phyloP scores from a whole-genome alignment of 1,140 invertebrate genomes.

The Platyura marginata region DNA sequence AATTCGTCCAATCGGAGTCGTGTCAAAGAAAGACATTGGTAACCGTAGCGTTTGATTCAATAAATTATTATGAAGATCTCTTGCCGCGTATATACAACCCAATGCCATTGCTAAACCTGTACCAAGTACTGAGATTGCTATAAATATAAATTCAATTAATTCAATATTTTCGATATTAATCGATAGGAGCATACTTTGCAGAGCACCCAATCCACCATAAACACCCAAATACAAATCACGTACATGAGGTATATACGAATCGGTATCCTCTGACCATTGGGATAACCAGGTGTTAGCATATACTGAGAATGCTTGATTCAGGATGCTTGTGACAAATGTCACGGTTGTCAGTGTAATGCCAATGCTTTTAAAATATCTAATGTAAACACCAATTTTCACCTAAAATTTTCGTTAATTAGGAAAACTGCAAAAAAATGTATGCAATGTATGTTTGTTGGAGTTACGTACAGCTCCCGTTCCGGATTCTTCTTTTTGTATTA shows the following conservation, averaged over 20 bases:
- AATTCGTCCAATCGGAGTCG: slow-evolving; percentile 42
- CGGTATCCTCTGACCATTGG: slow-evolving; percentile 62
- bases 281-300: slow-evolving; percentile 87
- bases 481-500: slow-evolving; percentile 75
- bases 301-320: slow-evolving; percentile 73
- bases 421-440: no score
- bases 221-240: slow-evolving; percentile 71
- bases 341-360: slow-evolving; percentile 52
- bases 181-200: slow-evolving; percentile 70
- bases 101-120: slow-evolving; percentile 44
- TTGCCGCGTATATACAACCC: slow-evolving; percentile 50
- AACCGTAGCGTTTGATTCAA: slow-evolving; percentile 49
- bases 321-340: slow-evolving; percentile 66
- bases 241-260: slow-evolving; percentile 30
- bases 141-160: slow-evolving; percentile 9
- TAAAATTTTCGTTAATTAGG: no score
- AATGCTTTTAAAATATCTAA: slow-evolving; percentile 74
- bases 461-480: slow-evolving; percentile 79
- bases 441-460: no score
- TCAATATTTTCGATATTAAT: no score
- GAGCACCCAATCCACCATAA: slow-evolving; percentile 68
- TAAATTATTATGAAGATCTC: slow-evolving; percentile 41
- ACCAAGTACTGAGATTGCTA: slow-evolving; percentile 48
- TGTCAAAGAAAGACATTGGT: slow-evolving; percentile 51
- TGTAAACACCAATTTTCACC: slow-evolving; percentile 78